A percentile compares a stretch with the other conserved stretches of the same genome.
Conservation (phyloP, 2,113 vertebrate genomes). For the Tauraco erythrolophus region DNA sequence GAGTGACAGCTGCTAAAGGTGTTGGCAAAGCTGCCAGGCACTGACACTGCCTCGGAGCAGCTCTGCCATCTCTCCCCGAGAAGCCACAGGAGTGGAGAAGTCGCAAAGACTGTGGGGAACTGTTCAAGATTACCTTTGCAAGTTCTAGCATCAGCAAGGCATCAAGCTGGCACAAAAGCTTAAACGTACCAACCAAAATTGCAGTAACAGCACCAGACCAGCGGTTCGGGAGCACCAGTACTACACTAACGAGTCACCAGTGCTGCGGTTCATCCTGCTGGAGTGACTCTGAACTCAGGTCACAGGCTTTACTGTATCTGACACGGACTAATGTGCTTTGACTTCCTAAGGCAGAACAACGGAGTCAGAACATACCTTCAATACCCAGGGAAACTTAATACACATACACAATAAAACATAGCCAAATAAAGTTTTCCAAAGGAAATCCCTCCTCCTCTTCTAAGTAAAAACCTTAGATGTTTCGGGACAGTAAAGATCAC, state of each 20-base stretch:
- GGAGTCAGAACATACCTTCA: background rate
- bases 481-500: background rate
- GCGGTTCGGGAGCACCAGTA: background rate
- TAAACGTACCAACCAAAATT: background rate
- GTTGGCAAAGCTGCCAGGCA: no score
- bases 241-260: background rate
- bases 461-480: background rate
- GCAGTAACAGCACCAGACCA: background rate
- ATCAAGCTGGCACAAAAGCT: background rate
- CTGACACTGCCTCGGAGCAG: background rate
- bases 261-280: background rate
- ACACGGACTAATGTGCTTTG: background rate
- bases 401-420: background rate
- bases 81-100: background rate
- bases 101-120: background rate
- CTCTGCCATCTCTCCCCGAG: background rate
- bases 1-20: background rate
- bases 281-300: background rate
- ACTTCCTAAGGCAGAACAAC: background rate
- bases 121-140: background rate
- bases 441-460: background rate
- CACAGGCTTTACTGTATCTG: background rate
- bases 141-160: background rate
- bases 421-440: background rate
- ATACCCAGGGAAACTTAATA: background rate